Percentiles rank a stretch among this genome's conserved stretches.
Evolutionary conservation across 1,140 invertebrate genomes (phyloP).

Genomic region (Stegodyphus mimosarum): DNA sequence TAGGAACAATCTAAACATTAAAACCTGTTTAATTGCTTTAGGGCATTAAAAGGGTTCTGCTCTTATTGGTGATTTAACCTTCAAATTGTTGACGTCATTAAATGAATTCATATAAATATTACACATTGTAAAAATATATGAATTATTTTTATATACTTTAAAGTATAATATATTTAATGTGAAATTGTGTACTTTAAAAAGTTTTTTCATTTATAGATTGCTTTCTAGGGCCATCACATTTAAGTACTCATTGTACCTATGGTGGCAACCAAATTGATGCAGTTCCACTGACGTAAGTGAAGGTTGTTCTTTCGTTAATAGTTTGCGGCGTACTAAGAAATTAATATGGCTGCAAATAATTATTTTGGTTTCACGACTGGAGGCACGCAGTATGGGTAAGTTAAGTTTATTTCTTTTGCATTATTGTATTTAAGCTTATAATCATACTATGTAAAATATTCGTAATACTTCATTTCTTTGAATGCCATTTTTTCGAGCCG

Average conservation of each 20-base stretch:
- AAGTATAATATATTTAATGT: too few species aligned
- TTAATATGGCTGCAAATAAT: slow-evolving; percentile 59
- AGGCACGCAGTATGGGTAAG: slow-evolving; percentile 60
- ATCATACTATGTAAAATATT: not conserved
- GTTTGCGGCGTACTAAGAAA: slow-evolving; percentile 41
- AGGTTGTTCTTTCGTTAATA: not conserved
- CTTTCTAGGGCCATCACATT: not conserved
- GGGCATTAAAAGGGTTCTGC: not conserved
- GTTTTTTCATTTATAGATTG: too few species aligned
- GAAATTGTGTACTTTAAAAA: too few species aligned
- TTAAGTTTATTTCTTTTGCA: not conserved
- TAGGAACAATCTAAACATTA: not conserved
- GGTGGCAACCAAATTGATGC: not conserved
- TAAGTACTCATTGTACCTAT: not conserved
- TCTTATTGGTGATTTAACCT: not conserved
- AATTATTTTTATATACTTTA: not conserved
- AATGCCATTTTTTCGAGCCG: slow-evolving; percentile 16
- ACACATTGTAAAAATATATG: not conserved
- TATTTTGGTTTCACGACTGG: slow-evolving; percentile 61
- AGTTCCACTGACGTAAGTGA: slow-evolving; percentile 23
- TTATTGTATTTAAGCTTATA: not conserved
- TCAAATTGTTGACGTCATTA: not conserved
- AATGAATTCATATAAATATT: not conserved
- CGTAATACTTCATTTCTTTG: not conserved
- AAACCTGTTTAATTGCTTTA: not conserved